Base-by-base conservation (phyloP, 1,140 invertebrate genomes). In the Zaprionus nigranus region DNA sequence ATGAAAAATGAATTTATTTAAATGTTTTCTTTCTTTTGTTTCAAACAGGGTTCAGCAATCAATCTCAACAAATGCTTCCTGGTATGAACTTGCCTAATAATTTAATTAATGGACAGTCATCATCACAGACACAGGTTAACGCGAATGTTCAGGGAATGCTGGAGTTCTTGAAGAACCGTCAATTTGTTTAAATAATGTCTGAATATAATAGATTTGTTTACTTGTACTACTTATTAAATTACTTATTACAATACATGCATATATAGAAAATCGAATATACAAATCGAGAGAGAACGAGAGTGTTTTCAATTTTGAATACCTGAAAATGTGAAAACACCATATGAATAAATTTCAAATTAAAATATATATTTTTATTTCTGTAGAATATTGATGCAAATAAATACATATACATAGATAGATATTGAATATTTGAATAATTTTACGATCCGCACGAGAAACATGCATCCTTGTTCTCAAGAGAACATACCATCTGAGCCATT, bases 381-480 rank as follows among this genome's bases (percentile, higher is more conserved):
- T 56, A 56, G 53, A 30, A 77, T 59, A 75, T 69, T 51, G 24
- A 51, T 57, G 60, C 53, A 63, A 9, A 22, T 38, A 36, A 95
- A 38, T 74, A 61, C 24, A 70, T 58, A 49, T n/a, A n/a, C n/a
- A n/a, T 11, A 95, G 30, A 34, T 34, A 34, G 30, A 34, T 11
- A 26, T 65, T 57, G 49, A 3, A 75, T 63, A 49, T 3, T 17
- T 1, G 7, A 46, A 17, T 11, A 11, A 49, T 62, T 58, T 56
- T 79, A 85, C 3, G 82, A 96, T 71, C 96, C 96, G 85, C 96
- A 97, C 92, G 96, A 96, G 38, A 98, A 91, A 92, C 98, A 99
- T n/a, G 96, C 97, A 67, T 98, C 98, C 88, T 96, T 97, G 92
- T 99, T 99, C 88, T 97, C 94, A 7, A 98, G 93, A 0, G 98